Evolutionary conservation across 1,140 invertebrate genomes (phyloP).

Genomic region (Tachypleus tridentatus): DNA sequence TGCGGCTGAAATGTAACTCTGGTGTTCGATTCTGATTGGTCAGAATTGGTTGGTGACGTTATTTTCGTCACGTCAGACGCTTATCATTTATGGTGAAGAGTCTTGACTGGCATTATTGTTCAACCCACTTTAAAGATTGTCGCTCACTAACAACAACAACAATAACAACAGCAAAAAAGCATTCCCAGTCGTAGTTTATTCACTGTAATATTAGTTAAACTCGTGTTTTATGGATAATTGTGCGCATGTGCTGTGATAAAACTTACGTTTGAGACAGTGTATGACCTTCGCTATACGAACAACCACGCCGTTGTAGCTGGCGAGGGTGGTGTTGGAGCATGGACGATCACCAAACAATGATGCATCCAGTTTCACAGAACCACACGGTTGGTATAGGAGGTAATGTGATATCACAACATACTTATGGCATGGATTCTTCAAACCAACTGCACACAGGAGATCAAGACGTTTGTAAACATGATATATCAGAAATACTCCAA

Average conservation of each 20-base stretch:
- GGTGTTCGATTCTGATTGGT: constrained; percentile 12
- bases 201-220: constrained; percentile 22
- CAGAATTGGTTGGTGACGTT: constrained; percentile 11
- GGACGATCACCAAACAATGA: constrained; percentile 34
- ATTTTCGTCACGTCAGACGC: constrained; percentile 21
- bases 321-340: constrained; percentile 20
- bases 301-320: background rate
- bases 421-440: constrained; percentile 25
- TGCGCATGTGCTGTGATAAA: constrained; percentile 17
- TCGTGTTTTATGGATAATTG: constrained; percentile 21
- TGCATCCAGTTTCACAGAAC: constrained; percentile 38
- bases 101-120: constrained; percentile 31
- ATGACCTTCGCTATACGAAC: too few relatives aligned
- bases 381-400: constrained; percentile 33
- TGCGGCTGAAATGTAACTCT: constrained; percentile 16
- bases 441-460: constrained; percentile 40
- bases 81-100: constrained; percentile 28
- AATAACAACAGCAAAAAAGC: constrained; percentile 22
- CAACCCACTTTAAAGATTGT: constrained; percentile 28
- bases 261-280: constrained; percentile 10
- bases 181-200: constrained; percentile 23
- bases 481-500: constrained; percentile 55
- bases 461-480: constrained; percentile 35
- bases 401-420: constrained; percentile 32
- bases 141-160: constrained; percentile 25